These are phyloP conservation scores for Steatocranus sp. DNA, from an alignment of 2,797 vertebrate genomes.

Conservation along the genomic window DNA sequence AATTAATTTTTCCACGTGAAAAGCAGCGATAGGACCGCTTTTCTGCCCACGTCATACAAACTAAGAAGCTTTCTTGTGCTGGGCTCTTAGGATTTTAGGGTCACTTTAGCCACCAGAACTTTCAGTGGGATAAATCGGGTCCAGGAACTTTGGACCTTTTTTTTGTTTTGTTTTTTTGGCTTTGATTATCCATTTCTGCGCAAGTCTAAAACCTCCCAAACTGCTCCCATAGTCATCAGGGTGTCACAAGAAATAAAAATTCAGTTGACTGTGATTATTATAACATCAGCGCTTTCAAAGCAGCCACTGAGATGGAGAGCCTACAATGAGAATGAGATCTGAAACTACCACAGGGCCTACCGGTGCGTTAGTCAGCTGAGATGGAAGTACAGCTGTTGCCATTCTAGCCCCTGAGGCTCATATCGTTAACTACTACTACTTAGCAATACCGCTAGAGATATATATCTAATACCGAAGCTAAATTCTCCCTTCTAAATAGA, in stretches of 20 bases:
- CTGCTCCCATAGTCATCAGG: background rate
- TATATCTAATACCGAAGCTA: background rate
- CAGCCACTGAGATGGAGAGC: background rate
- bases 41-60: background rate
- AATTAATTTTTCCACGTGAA: background rate
- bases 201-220: background rate
- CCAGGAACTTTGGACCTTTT: background rate
- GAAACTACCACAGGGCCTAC: background rate
- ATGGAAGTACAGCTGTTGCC: background rate
- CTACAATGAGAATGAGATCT: background rate
- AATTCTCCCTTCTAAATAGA: background rate
- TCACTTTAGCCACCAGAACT: background rate
- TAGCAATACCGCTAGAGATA: background rate
- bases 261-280: background rate
- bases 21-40: background rate
- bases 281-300: background rate
- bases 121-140: rapidly evolving
- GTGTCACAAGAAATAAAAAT: background rate
- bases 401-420: background rate
- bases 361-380: background rate
- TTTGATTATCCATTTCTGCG: background rate
- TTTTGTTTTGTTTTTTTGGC: rapidly evolving
- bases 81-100: background rate
- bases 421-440: background rate
- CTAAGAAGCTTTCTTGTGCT: background rate